A percentile compares a stretch with the other conserved stretches of the same genome.
phyloP scores from a whole-genome alignment of 2,113 vertebrate species.

The Alectura lathami region DNA sequence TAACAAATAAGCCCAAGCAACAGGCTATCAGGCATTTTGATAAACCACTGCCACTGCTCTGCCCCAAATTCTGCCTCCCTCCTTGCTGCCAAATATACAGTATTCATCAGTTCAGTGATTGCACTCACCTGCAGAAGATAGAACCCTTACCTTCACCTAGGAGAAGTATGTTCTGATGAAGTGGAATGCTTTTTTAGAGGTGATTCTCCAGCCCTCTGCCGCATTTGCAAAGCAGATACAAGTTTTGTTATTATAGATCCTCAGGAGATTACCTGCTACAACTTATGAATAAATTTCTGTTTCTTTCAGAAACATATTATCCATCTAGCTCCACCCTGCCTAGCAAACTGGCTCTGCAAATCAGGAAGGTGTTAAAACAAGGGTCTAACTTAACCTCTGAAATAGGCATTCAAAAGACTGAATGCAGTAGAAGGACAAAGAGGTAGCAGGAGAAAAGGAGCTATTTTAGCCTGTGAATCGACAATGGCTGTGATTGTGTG shows the following conservation, averaged over 20 bases:
- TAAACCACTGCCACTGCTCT: not conserved
- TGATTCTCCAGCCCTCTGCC: not conserved
- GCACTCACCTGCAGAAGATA: not conserved
- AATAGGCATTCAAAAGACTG: not conserved
- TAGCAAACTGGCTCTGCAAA: not conserved
- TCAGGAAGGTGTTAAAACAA: not conserved
- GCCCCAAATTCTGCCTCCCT: not conserved
- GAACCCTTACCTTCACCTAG: not conserved
- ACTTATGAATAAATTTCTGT: accelerated
- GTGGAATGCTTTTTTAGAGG: not conserved
- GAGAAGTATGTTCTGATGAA: not conserved
- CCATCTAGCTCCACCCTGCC: not conserved
- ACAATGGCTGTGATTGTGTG: not conserved
- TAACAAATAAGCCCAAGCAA: not conserved
- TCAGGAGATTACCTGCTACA: not conserved
- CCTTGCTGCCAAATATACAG: not conserved
- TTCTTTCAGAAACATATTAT: not conserved
- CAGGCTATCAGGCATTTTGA: not conserved
- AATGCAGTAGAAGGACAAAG: not conserved
- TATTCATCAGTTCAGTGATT: not conserved
- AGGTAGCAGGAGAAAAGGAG: not conserved
- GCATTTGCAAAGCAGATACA: not conserved
- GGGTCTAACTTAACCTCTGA: not conserved
- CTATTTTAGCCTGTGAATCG: not conserved
- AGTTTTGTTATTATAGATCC: not conserved